Base-by-base conservation (phyloP, 1,140 invertebrate species). In the Vanessa tameamea region DNA sequence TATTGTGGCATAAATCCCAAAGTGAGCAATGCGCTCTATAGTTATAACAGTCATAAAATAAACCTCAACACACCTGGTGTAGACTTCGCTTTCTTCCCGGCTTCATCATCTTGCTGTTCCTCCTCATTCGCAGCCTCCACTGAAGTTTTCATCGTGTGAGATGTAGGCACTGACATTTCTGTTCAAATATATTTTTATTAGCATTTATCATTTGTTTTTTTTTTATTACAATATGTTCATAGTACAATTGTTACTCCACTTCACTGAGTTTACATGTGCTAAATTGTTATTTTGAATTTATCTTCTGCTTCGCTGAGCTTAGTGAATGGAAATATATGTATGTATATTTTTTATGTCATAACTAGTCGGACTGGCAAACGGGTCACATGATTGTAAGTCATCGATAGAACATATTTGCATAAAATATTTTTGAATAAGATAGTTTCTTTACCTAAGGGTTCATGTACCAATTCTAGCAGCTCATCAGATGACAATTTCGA, bases 401-500 rank as follows among this genome's bases (percentile, higher is more conserved):
- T 31, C 6, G 26, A 3, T 31, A 31, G 3, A 1, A 31, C 26
- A 31, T 31, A 31, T 31, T 31, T 31, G 26, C 26, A 43, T 43
- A 43, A 43, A 43, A 43, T 43, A 43, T 51, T 51, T 51, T 14
- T 51, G 12, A 15, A 51, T n/a, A 51, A 6, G n/a, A 15, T 15
- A 0, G n/a, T 51, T 6, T n/a, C 13, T 11, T 47, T 76, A 93
- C 92, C 91, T 63, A 87, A 53, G 2, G 92, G 92, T 73, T 93
- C 90, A 64, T 92, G 88, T 0, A 92, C 86, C 78, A 93, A 69
- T 57, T 93, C 89, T 53, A 92, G 59, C 7, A 92, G 53, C 61
- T 93, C 91, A 55, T 89, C 83, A 1, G 87, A 76, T 0, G 70
- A 85, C 3, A 92, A 61, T 15, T 87, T 87, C 0, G 84, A 72